These are phyloP conservation scores for Drosophila sproati DNA, from an alignment of 1,140 invertebrate genomes.

Conservation along the genomic window DNA sequence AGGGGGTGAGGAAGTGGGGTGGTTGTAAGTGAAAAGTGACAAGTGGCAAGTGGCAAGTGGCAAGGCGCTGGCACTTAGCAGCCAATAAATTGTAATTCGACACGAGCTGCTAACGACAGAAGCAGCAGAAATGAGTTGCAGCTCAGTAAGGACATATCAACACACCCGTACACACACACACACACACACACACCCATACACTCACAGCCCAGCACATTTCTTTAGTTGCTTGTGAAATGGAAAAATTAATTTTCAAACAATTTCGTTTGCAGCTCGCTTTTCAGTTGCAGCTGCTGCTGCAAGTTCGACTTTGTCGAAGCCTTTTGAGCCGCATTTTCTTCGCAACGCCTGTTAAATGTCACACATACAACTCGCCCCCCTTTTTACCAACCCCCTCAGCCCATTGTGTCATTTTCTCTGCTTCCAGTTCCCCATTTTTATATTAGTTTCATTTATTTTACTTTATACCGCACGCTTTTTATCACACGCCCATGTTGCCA, in stretches of 20 bases:
- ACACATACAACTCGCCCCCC: not conserved
- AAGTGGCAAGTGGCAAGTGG: slow-evolving; percentile 50
- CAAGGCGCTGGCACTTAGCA: slow-evolving; percentile 70
- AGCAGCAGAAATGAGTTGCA: slow-evolving; percentile 5
- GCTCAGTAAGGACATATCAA: slow-evolving; percentile 16
- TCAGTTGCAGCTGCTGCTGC: slow-evolving; percentile 26
- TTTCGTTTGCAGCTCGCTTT: slow-evolving; percentile 54
- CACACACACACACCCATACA: slow-evolving; percentile 9
- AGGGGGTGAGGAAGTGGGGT: not conserved
- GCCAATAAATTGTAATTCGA: slow-evolving; percentile 83
- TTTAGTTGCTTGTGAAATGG: slow-evolving; percentile 66
- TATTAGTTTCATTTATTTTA: slow-evolving; percentile 78
- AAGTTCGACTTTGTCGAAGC: slow-evolving; percentile 58
- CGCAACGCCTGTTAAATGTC: slow-evolving; percentile 55
- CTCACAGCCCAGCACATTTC: slow-evolving; percentile 19
- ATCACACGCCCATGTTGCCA: slow-evolving; percentile 72
- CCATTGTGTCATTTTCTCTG: slow-evolving; percentile 1
- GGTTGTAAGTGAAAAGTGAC: slow-evolving; percentile 54
- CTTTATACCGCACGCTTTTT: slow-evolving; percentile 59
- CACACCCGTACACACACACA: slow-evolving; percentile 19
- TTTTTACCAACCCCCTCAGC: not conserved
- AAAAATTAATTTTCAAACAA: slow-evolving; percentile 82
- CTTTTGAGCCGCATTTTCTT: slow-evolving; percentile 52
- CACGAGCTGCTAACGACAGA: slow-evolving; percentile 55
- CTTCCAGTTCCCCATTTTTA: slow-evolving; percentile 40